Conservation (phyloP, 2,113 vertebrate genomes). For the Micronycteris hirsuta region DNA sequence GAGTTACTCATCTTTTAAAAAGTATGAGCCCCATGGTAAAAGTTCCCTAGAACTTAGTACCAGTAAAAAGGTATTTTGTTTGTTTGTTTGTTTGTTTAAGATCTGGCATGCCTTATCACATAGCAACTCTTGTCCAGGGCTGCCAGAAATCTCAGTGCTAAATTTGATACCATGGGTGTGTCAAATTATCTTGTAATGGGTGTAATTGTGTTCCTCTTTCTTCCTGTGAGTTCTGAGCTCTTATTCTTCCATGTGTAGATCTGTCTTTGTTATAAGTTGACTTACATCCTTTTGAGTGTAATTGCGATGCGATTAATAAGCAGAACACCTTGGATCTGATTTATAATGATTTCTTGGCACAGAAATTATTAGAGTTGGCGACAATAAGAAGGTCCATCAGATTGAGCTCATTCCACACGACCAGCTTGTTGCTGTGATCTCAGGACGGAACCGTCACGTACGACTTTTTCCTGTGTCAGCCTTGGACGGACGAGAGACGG, state of each 20-base stretch:
- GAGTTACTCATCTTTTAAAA: constrained; percentile 11
- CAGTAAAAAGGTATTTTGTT: not conserved
- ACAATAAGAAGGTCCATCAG: constrained; percentile 98
- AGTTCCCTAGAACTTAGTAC: not conserved
- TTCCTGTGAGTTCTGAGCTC: not conserved
- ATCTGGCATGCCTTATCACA: not conserved
- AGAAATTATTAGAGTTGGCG: constrained; percentile 98
- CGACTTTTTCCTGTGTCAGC: constrained; percentile 93
- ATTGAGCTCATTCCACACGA: constrained; percentile 93
- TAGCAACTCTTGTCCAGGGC: not conserved
- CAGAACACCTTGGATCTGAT: constrained; percentile 14
- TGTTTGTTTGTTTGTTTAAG: not conserved
- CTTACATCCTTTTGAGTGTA: not conserved
- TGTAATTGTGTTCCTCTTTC: not conserved
- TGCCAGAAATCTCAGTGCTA: not conserved
- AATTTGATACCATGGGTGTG: not conserved
- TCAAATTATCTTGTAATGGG: not conserved
- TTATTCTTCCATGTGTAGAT: not conserved
- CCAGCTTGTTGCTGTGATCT: constrained; percentile 96
- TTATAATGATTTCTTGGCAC: constrained; percentile 48
- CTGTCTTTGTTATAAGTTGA: not conserved
- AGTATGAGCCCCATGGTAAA: not conserved
- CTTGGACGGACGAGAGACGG: constrained; percentile 93
- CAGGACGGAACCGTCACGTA: constrained; percentile 96
- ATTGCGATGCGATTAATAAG: not conserved